Percentiles rank a stretch among this genome's conserved stretches.
phyloP scores from a whole-genome alignment of 2,888 invertebrate species.

The Phasia obesa region DNA sequence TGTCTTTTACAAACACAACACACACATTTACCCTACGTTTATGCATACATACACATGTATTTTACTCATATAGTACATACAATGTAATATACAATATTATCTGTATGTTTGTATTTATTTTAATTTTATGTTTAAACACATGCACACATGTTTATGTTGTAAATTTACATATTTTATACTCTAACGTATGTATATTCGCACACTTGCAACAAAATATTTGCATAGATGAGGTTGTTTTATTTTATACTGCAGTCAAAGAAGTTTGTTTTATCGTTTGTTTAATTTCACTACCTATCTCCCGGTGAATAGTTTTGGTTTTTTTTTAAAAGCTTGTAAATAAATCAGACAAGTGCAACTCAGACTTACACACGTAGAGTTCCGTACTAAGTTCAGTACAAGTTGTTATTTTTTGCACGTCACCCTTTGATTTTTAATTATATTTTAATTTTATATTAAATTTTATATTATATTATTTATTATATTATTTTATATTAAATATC shows the following conservation, averaged over 20 bases:
- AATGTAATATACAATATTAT: too few relatives aligned
- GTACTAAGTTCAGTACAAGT: too few relatives aligned
- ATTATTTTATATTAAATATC: too few relatives aligned
- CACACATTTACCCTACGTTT: slow-evolving; percentile 1
- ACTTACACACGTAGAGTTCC: too few relatives aligned
- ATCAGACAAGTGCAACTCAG: too few relatives aligned
- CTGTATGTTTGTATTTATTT: slow-evolving; percentile 17
- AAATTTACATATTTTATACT: slow-evolving; percentile 15
- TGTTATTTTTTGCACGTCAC: too few relatives aligned
- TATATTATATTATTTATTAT: too few relatives aligned
- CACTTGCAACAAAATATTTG: slow-evolving; percentile 33
- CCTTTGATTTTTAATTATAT: too few relatives aligned
- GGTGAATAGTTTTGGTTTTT: too few relatives aligned
- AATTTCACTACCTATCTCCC: slow-evolving; percentile 28
- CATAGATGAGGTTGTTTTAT: slow-evolving; percentile 55
- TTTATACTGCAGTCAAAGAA: slow-evolving; percentile 51
- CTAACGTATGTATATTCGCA: not conserved
- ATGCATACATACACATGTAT: not conserved
- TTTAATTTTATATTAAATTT: too few relatives aligned
- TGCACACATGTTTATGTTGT: not conserved
- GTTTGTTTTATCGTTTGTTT: slow-evolving; percentile 27
- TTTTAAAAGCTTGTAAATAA: too few relatives aligned
- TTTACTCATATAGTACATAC: not conserved
- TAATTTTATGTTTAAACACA: slow-evolving; percentile 34
- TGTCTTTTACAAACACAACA: slow-evolving; percentile 31